Conservation (phyloP, 1,140 invertebrate genomes). For the Copidosoma floridanum region DNA sequence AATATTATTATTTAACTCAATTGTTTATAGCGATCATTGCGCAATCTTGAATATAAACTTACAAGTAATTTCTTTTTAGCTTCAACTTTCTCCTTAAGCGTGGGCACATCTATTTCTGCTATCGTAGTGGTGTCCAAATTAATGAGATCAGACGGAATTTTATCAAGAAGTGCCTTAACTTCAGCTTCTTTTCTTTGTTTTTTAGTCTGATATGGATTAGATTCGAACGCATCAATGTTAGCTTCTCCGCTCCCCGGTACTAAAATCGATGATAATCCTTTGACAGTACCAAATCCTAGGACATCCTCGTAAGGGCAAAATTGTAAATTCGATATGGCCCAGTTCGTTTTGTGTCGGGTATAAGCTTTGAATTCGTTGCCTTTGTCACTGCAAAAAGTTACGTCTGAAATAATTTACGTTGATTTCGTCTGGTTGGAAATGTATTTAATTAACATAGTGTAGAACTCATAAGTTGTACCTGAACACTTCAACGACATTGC, state of each 20-base stretch:
- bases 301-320: slow-evolving; percentile 99
- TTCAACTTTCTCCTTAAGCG: slow-evolving; percentile 77
- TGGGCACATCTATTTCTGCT: slow-evolving; percentile 74
- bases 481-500: slow-evolving; percentile 80
- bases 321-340: slow-evolving; percentile 57
- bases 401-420: slow-evolving; percentile 60
- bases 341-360: slow-evolving; percentile 68
- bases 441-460: slow-evolving; percentile 58
- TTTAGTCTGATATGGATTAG: slow-evolving; percentile 95
- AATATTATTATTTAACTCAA: slow-evolving; percentile 15
- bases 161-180: slow-evolving; percentile 95
- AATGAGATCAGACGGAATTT: slow-evolving; percentile 93
- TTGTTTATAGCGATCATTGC: slow-evolving; percentile 13
- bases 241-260: slow-evolving; percentile 93
- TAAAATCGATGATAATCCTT: slow-evolving; percentile 86
- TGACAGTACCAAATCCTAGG: slow-evolving; percentile 81
- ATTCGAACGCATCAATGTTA: slow-evolving; percentile 93
- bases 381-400: slow-evolving; percentile 58
- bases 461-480: slow-evolving; percentile 56
- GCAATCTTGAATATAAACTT: slow-evolving; percentile 34
- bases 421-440: slow-evolving; percentile 65
- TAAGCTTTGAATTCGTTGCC: slow-evolving; percentile 67
- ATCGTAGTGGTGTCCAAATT: slow-evolving; percentile 78
- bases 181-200: slow-evolving; percentile 89
- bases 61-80: slow-evolving; percentile 73